Conservation (phyloP, 2,888 invertebrate species). For the Stenichneumon culpator region DNA sequence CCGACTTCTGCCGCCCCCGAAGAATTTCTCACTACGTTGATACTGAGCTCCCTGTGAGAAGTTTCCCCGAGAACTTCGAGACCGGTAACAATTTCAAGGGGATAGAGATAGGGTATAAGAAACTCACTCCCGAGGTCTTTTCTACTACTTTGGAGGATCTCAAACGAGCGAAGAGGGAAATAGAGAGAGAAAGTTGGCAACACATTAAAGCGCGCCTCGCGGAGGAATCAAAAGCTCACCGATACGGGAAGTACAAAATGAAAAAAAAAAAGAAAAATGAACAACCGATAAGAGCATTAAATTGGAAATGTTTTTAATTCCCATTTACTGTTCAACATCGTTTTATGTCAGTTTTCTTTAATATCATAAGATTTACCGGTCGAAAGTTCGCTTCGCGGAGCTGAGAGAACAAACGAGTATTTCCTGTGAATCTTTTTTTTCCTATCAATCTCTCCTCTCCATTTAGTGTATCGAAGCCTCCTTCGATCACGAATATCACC, state of each 20-base stretch:
- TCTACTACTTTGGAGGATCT: conserved; percentile 39
- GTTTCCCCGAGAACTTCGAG: conserved; percentile 53
- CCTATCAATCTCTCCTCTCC: background rate
- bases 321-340: background rate
- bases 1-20: conserved; percentile 44
- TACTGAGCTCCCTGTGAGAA: conserved; percentile 53
- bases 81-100: conserved; percentile 60
- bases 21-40: conserved; percentile 42
- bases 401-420: background rate
- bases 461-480: background rate
- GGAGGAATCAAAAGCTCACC: conserved; percentile 19
- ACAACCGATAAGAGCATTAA: conserved; percentile 13
- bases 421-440: background rate
- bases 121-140: conserved; percentile 50
- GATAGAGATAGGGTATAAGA: conserved; percentile 45
- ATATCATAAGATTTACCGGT: background rate
- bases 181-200: conserved; percentile 18
- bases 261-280: background rate
- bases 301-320: conserved; percentile 6
- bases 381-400: background rate
- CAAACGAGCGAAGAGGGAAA: conserved; percentile 36
- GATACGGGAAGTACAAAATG: background rate
- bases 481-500: too few relatives aligned
- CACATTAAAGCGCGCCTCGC: conserved; percentile 35
- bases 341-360: background rate